Base-by-base conservation (phyloP, 2,797 vertebrate species). In the Paedocypris micromegethes region DNA sequence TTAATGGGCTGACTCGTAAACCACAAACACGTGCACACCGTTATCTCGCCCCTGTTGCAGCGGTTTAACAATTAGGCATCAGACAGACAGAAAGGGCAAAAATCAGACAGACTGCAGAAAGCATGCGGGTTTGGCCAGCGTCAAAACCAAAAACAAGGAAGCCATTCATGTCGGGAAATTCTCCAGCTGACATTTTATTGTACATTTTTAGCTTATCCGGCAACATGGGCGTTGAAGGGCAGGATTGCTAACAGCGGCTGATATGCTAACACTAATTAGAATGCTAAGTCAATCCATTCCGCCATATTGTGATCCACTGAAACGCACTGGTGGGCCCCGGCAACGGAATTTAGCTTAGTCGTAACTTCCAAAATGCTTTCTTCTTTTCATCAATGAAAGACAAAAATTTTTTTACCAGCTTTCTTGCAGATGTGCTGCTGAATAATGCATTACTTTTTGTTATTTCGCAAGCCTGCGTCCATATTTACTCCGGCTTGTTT, bases 201-300 rank as follows among this genome's bases (percentile, higher is more conserved):
- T 37, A 54, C 41, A 44, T 40, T 2, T 55, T 49, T 23, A 47
- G 48, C 9, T 58, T 58, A 59, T 66, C 3, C 7, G 46, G 38
- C 23, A 23, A 23, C 23, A 37, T 37, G 7, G n/a, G 3, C 44
- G 6, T 66, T 58, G 37, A 42, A 38, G 45, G 43, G 44, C 6
- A 64, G 64, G 46, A 62, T 39, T 49, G 40, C 62, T 61, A 8
- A 47, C 39, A 9, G 52, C 46, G 49, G 23, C 41, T 50, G 46
- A 45, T 57, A 38, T 51, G 60, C 56, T 5, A 67, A 44, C 58
- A 52, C 41, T 3, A 64, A 50, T 38, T 42, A 44, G 49, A 23
- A 41, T 80, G 83, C 81, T 73, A 81, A 75, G 78, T 74, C 78
- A 80, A 83, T 80, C 78, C 68, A 55, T 74, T 75, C 61, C 1